These are phyloP conservation scores for Drosophila sproati DNA, from an alignment of 1,140 invertebrate species.

Conservation along the genomic window DNA sequence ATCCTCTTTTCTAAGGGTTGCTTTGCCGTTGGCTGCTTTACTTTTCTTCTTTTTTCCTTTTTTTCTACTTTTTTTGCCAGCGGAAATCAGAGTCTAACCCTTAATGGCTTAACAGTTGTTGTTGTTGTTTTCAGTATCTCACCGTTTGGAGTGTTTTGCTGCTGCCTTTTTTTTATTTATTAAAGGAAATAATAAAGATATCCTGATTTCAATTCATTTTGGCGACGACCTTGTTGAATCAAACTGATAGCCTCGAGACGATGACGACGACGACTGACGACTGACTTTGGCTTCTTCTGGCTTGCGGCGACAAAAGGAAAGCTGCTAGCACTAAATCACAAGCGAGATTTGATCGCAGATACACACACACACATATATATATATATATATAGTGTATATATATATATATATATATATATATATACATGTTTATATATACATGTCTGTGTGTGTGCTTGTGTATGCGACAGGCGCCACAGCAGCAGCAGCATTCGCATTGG, in stretches of 20 bases:
- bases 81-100: slow-evolving; percentile 63
- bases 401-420: no score
- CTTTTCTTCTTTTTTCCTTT: slow-evolving; percentile 23
- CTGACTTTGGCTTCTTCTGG: slow-evolving; percentile 9
- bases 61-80: slow-evolving; percentile 30
- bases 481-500: slow-evolving; percentile 30
- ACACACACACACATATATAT: slow-evolving; percentile 24
- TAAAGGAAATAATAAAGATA: slow-evolving; percentile 70
- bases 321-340: slow-evolving; percentile 61
- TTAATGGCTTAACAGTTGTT: slow-evolving; percentile 46
- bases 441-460: slow-evolving; percentile 11
- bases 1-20: slow-evolving; percentile 34
- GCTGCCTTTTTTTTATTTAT: slow-evolving; percentile 23
- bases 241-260: slow-evolving; percentile 53
- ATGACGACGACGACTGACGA: no score
- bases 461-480: slow-evolving; percentile 31
- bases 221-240: slow-evolving; percentile 67
- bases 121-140: background rate
- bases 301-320: slow-evolving; percentile 51
- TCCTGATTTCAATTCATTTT: slow-evolving; percentile 78
- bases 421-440: slow-evolving; percentile 1
- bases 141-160: background rate
- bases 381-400: no score
- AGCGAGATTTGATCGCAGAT: slow-evolving; percentile 53
- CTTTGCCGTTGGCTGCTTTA: slow-evolving; percentile 35